These are phyloP conservation scores for Lasiommata megera DNA, from an alignment of 2,888 invertebrate genomes.

Conservation along the genomic window DNA sequence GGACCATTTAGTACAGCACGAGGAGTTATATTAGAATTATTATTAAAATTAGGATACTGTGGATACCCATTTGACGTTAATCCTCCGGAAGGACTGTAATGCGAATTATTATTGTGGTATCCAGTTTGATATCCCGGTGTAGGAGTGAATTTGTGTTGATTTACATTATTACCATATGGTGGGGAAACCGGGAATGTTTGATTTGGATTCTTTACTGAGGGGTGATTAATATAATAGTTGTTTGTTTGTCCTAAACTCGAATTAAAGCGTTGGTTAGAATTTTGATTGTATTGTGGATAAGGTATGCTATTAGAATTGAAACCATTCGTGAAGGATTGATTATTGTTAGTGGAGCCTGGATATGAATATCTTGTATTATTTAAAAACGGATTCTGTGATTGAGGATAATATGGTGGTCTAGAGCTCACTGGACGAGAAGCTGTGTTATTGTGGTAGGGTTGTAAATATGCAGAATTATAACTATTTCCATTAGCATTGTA, in stretches of 20 bases:
- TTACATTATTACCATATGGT: not conserved
- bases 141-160: not conserved
- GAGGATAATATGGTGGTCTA: constrained; percentile 10
- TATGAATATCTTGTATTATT: constrained; percentile 1
- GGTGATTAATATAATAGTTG: not conserved
- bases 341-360: not conserved
- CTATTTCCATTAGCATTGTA: constrained; percentile 8
- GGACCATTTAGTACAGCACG: not conserved
- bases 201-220: not conserved
- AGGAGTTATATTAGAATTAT: not conserved
- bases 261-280: constrained; percentile 1
- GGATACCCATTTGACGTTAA: not conserved
- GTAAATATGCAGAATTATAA: constrained; percentile 13
- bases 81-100: not conserved
- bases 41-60: not conserved
- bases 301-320: not conserved
- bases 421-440: not conserved
- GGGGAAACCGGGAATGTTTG: not conserved
- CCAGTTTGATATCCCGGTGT: not conserved
- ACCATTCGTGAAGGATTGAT: not conserved
- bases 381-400: not conserved
- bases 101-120: not conserved
- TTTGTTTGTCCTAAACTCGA: not conserved
- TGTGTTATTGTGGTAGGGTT: not conserved
- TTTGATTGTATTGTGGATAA: constrained; percentile 5